These are phyloP conservation scores for Mesitornis unicolor DNA, from an alignment of 2,113 vertebrate genomes.

Conservation along the genomic window DNA sequence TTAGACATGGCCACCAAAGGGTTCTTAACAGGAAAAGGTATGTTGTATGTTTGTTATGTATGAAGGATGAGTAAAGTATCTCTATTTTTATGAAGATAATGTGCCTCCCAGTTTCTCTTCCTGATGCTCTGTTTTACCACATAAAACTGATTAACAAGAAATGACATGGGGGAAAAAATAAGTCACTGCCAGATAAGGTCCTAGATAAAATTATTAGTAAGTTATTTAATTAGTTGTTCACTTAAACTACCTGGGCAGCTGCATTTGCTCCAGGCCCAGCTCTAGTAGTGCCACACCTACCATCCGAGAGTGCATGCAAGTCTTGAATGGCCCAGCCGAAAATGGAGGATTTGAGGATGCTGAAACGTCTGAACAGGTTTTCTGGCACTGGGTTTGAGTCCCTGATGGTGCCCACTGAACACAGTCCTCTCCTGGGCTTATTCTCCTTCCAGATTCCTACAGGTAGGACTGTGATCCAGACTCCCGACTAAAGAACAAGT, in stretches of 20 bases:
- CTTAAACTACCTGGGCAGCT: not conserved
- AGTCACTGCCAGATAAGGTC: not conserved
- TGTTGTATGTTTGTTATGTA: rapidly evolving
- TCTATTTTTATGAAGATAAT: not conserved
- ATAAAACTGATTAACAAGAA: not conserved
- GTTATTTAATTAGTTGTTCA: not conserved
- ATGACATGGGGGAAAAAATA: not conserved
- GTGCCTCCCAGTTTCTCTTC: not conserved
- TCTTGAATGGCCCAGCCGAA: not conserved
- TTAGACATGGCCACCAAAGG: not conserved
- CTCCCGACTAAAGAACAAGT: not conserved
- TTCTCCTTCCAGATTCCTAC: not conserved
- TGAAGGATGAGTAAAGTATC: not conserved
- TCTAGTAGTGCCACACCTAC: not conserved
- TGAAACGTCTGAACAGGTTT: not conserved
- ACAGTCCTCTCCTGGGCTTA: not conserved
- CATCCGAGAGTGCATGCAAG: not conserved
- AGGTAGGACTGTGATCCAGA: not conserved
- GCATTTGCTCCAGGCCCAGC: not conserved
- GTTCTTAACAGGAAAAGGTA: not conserved
- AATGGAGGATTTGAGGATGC: not conserved
- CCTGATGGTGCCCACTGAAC: not conserved
- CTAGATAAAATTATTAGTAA: not conserved
- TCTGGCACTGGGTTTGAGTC: not conserved
- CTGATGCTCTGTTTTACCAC: not conserved